A percentile compares a stretch with the other conserved stretches of the same genome.
Evolutionary conservation across 2,797 vertebrate genomes (phyloP).

Genomic region (Xenentodon cancila): DNA sequence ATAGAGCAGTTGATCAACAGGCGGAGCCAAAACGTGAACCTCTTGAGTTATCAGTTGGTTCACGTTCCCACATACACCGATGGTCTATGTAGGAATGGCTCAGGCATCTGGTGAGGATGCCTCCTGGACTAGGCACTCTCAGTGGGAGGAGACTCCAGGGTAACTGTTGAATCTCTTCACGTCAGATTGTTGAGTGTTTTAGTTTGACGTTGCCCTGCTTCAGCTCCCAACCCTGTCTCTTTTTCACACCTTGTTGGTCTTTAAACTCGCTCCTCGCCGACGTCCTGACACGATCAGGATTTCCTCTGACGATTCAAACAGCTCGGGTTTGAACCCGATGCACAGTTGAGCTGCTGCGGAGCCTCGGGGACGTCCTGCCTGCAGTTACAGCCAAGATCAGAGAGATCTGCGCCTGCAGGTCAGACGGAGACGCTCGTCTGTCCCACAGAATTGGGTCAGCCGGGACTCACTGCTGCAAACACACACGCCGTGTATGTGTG

Average conservation of each 20-base stretch:
- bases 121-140: too few relatives aligned
- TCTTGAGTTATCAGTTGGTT: too few relatives aligned
- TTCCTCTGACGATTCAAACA: neutral
- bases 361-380: conserved; percentile 21
- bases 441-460: conserved; percentile 47
- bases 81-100: too few relatives aligned
- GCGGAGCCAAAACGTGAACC: too few relatives aligned
- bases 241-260: neutral
- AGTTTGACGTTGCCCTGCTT: neutral
- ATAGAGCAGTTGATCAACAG: too few relatives aligned
- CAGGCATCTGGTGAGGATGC: too few relatives aligned
- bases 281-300: neutral
- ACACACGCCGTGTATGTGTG: conserved; percentile 4
- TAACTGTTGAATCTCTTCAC: too few relatives aligned
- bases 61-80: too few relatives aligned
- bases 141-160: too few relatives aligned
- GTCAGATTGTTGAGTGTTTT: too few relatives aligned
- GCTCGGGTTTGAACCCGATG: neutral
- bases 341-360: conserved; percentile 19
- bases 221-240: neutral
- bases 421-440: conserved; percentile 43
- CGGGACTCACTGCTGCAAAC: conserved; percentile 13
- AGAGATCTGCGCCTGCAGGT: conserved; percentile 13
- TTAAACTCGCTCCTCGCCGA: neutral
- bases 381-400: conserved; percentile 20